Percentiles rank a stretch among this genome's conserved stretches.
Conservation (phyloP, 2,113 vertebrate species). For the Calidris pygmaea region DNA sequence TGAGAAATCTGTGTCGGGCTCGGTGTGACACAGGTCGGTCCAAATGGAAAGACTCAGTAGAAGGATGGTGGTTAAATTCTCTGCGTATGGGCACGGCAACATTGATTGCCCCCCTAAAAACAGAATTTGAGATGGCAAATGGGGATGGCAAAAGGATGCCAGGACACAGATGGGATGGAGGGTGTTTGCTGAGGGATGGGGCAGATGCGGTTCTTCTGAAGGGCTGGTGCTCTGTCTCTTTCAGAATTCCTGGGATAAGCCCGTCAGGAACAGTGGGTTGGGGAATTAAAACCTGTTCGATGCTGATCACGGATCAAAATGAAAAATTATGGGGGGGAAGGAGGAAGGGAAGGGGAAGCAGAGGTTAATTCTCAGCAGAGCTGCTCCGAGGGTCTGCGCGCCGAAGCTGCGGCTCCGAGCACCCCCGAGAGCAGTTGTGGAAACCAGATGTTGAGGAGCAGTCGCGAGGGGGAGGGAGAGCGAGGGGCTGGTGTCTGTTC, state of each 20-base stretch:
- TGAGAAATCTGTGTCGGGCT: not conserved
- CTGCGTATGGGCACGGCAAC: accelerated
- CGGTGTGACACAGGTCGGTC: accelerated
- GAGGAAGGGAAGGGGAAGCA: not conserved
- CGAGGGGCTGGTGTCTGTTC: conserved; percentile 79
- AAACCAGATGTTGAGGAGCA: conserved; percentile 87
- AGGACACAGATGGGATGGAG: not conserved
- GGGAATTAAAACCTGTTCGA: not conserved
- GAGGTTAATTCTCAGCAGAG: conserved; percentile 7
- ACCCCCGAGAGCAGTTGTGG: conserved; percentile 73
- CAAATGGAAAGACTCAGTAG: not conserved
- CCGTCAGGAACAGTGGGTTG: not conserved
- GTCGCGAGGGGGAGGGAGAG: conserved; percentile 1
- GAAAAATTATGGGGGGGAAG: not conserved
- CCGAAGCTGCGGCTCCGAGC: not conserved
- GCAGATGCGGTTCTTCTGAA: no score
- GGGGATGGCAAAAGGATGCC: accelerated
- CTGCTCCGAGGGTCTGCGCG: not conserved
- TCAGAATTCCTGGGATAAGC: accelerated
- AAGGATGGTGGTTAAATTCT: not conserved
- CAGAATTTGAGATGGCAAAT: not conserved
- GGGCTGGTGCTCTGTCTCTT: not conserved
- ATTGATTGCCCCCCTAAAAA: not conserved
- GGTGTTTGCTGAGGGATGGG: accelerated
- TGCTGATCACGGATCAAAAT: not conserved